Conservation (phyloP, 2,888 invertebrate species). For the Cheiracanthium punctorium region DNA sequence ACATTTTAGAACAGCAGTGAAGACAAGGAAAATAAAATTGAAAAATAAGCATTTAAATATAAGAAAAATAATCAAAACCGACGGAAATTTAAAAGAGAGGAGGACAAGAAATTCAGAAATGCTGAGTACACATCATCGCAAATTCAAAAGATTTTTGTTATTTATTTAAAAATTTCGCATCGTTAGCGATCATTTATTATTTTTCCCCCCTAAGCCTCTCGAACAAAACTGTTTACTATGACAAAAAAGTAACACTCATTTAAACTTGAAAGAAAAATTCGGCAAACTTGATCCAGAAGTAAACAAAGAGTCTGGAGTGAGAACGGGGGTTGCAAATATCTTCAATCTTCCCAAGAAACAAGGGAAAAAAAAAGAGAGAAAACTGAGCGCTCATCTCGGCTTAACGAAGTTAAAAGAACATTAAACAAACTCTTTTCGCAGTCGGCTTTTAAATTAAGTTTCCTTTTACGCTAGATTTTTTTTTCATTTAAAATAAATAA, state of each 20-base stretch:
- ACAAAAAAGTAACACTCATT: conserved; percentile 17
- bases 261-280: not conserved
- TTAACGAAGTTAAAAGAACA: conserved; percentile 53
- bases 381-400: not conserved
- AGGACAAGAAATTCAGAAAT: too few relatives aligned
- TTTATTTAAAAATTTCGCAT: not conserved
- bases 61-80: too few relatives aligned
- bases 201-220: too few relatives aligned
- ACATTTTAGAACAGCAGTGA: too few relatives aligned
- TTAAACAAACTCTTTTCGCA: conserved; percentile 24
- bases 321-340: not conserved
- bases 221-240: not conserved
- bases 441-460: not conserved
- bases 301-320: conserved; percentile 5
- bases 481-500: not conserved
- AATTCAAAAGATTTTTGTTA: too few relatives aligned
- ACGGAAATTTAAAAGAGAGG: too few relatives aligned
- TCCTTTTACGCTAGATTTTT: conserved; percentile 13
- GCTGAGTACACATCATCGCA: too few relatives aligned
- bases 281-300: not conserved
- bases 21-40: too few relatives aligned
- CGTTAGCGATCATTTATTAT: not conserved
- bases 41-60: too few relatives aligned
- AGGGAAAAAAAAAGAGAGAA: conserved; percentile 13
- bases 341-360: not conserved